phyloP scores from a whole-genome alignment of 2,797 vertebrate species.

The Anolis apletophallus region DNA sequence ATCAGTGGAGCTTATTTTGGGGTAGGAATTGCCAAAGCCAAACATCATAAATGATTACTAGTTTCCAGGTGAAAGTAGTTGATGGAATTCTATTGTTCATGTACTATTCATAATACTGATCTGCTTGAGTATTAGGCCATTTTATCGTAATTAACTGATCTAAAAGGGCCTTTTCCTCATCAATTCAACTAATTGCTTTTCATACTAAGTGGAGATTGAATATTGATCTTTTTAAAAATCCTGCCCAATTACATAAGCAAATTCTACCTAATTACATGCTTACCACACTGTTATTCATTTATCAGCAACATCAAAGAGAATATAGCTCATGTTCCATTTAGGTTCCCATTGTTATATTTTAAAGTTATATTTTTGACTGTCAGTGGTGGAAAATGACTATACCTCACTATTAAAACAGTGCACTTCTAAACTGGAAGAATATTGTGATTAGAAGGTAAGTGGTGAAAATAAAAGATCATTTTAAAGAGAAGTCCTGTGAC shows the following conservation, averaged over 20 bases:
- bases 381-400: constrained; percentile 38
- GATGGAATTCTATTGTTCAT: constrained; percentile 70
- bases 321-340: constrained; percentile 41
- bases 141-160: constrained; percentile 76
- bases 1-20: not conserved
- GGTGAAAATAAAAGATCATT: not conserved
- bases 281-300: constrained; percentile 75
- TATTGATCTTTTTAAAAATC: constrained; percentile 78
- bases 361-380: constrained; percentile 56
- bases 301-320: constrained; percentile 67
- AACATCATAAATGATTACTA: constrained; percentile 21
- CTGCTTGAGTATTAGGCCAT: constrained; percentile 76
- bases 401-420: constrained; percentile 55
- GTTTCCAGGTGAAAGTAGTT: constrained; percentile 69
- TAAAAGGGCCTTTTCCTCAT: constrained; percentile 60
- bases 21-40: not conserved
- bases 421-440: constrained; percentile 8
- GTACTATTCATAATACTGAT: constrained; percentile 76
- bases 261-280: constrained; percentile 80
- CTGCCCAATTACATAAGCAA: constrained; percentile 81
- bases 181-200: constrained; percentile 82
- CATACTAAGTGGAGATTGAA: constrained; percentile 78
- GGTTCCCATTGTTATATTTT: constrained; percentile 31
- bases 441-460: not conserved
- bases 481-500: not conserved